Evolutionary conservation across 37 sponge, comb jelly and placozoan genomes (phyloP), one percentile per base, ranked within the genome.

Genomic region (Petrosia ficiformis): DNA sequence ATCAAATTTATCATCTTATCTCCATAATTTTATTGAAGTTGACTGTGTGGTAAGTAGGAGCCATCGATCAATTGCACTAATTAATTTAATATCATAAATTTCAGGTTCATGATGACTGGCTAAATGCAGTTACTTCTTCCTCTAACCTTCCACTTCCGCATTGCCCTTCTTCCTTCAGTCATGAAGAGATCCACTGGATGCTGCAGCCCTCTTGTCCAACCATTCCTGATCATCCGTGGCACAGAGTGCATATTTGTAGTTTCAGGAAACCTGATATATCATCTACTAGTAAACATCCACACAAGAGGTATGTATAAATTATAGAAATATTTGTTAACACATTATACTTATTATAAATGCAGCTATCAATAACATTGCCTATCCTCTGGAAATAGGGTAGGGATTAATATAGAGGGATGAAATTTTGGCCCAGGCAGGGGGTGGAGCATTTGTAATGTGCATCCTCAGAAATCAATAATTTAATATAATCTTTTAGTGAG

Each of bases 181-280:
- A 31, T 33, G 72, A 76, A 29, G 77, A 81, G 82, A 31, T 81
- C 4, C 87, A 87, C 61, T 87, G 87, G 87, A 31, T 77, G 36
- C 57, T 87, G 42, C 87, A 87, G 82, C 77, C 87, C 4, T 87
- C 87, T 14, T 87, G 87, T 81, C 65, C 77, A 35, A 71, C 66
- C 21, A 56, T 43, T 39, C 67, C 72, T 25, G 72, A 77, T 35
- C 25, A 57, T 2, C 69, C 52, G 2, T 86, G 78, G 75, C 67
- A 66, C 58, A 66, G 65, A 40, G 39, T 86, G 59, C 82, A 81
- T 39, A 63, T 65, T 22, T 58, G 44, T 21, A 86, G 83, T 67
- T 26, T 79, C 37, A 31, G 60, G 35, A 87, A 81, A 43, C 38
- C 6, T 39, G 57, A 59, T 56, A 59, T 26, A 11, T 2, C 70